Percentiles rank a stretch among this genome's conserved stretches.
Evolutionary conservation across 2,113 vertebrate species (phyloP).

Genomic region (Loxodonta africana): DNA sequence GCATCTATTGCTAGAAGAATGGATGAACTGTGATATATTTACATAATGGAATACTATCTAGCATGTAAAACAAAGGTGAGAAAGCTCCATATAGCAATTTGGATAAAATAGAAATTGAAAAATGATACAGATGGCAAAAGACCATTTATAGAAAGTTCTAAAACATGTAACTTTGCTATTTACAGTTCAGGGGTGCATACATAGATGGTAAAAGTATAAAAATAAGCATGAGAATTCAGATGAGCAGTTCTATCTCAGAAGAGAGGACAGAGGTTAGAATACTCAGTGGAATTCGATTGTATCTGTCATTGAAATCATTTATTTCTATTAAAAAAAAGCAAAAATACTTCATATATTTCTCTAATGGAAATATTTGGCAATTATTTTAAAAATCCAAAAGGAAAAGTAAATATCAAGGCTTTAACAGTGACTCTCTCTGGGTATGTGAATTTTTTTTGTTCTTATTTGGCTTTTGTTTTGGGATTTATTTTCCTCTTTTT

Average conservation of each 20-base stretch:
- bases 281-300: not conserved
- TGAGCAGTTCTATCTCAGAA: not conserved
- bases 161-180: not conserved
- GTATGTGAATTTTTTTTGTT: not conserved
- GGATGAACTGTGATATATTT: not conserved
- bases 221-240: not conserved
- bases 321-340: not conserved
- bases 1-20: not conserved
- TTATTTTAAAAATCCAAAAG: conserved; percentile 1
- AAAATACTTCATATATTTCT: not conserved
- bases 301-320: not conserved
- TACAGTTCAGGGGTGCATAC: not conserved
- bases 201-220: not conserved
- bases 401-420: conserved; percentile 20
- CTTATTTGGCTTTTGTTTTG: not conserved
- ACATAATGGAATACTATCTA: not conserved
- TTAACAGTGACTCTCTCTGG: not conserved
- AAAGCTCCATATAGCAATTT: not conserved
- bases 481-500: not conserved
- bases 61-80: conserved; percentile 1
- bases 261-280: not conserved
- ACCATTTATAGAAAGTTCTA: not conserved
- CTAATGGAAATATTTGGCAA: not conserved
- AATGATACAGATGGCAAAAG: not conserved
- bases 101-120: not conserved